phyloP scores from a whole-genome alignment of 2,888 invertebrate genomes.

The Pristionchus japonicus region DNA sequence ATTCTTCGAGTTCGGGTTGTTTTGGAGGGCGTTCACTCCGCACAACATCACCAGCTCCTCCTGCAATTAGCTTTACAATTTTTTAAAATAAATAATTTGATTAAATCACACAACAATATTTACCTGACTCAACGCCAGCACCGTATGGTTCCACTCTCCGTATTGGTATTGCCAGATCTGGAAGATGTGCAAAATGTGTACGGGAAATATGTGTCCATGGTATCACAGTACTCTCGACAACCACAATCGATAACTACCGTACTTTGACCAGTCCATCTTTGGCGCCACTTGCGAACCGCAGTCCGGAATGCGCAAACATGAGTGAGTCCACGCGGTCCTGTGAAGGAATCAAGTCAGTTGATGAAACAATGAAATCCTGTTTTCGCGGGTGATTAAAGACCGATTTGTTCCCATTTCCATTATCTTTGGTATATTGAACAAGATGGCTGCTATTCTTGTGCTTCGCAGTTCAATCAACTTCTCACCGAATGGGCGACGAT shows the following conservation, averaged over 20 bases:
- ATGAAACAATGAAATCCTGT: background rate
- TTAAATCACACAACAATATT: background rate
- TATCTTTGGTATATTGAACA: too few species aligned
- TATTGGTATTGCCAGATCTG: constrained; percentile 54
- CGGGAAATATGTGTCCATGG: background rate
- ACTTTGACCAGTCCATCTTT: constrained; percentile 89
- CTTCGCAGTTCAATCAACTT: background rate
- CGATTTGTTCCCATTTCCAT: too few species aligned
- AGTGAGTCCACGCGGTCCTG: constrained; percentile 93
- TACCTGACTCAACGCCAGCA: constrained; percentile 38
- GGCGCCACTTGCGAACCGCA: constrained; percentile 92
- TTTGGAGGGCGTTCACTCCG: constrained; percentile 58
- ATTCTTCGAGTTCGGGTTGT: constrained; percentile 48
- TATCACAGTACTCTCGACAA: background rate
- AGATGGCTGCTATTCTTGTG: too few species aligned
- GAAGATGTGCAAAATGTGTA: background rate
- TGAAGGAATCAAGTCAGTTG: background rate
- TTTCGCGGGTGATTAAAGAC: background rate
- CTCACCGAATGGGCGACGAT: constrained; percentile 83
- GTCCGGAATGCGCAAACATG: constrained; percentile 90
- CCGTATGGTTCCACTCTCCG: constrained; percentile 48
- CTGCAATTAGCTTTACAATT: background rate
- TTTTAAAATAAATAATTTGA: background rate
- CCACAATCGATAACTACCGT: background rate
- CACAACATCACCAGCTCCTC: constrained; percentile 51